Conservation (phyloP, 2,888 invertebrate genomes). For the Leptothorax acervorum region DNA sequence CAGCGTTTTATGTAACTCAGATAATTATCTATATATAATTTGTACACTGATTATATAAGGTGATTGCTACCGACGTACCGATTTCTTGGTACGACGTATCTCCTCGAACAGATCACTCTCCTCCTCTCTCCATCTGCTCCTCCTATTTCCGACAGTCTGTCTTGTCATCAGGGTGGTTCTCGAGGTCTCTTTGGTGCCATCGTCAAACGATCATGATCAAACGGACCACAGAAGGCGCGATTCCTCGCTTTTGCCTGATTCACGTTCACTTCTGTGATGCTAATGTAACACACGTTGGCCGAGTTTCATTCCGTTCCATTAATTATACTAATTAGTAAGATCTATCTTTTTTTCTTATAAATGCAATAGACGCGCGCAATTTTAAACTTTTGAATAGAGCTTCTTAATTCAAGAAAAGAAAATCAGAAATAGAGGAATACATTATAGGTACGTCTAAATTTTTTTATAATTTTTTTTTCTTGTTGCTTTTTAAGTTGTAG, state of each 20-base stretch:
- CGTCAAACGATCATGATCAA: slow-evolving; percentile 50
- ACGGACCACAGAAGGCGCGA: slow-evolving; percentile 29
- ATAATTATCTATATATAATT: background rate
- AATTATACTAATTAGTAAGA: slow-evolving; percentile 31
- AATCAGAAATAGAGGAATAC: background rate
- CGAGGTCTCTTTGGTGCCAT: slow-evolving; percentile 45
- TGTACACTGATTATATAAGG: background rate
- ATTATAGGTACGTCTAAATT: background rate
- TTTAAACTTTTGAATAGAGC: background rate
- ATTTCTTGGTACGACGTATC: slow-evolving; percentile 14
- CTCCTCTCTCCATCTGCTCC: background rate
- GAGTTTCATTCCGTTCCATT: background rate
- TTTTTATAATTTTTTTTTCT: background rate
- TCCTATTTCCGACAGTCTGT: slow-evolving; percentile 22
- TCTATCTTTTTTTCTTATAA: background rate
- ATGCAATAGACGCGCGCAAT: background rate
- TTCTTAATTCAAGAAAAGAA: background rate
- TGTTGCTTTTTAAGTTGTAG: background rate
- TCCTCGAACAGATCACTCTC: background rate
- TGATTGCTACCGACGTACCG: background rate
- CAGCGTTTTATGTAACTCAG: background rate
- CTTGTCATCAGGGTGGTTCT: slow-evolving; percentile 5
- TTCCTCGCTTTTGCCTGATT: slow-evolving; percentile 30
- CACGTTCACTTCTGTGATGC: background rate
- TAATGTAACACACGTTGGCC: background rate